Percentiles rank a stretch among this genome's conserved stretches.
phyloP scores from a whole-genome alignment of 2,888 invertebrate genomes.

The Tridacna crocea region DNA sequence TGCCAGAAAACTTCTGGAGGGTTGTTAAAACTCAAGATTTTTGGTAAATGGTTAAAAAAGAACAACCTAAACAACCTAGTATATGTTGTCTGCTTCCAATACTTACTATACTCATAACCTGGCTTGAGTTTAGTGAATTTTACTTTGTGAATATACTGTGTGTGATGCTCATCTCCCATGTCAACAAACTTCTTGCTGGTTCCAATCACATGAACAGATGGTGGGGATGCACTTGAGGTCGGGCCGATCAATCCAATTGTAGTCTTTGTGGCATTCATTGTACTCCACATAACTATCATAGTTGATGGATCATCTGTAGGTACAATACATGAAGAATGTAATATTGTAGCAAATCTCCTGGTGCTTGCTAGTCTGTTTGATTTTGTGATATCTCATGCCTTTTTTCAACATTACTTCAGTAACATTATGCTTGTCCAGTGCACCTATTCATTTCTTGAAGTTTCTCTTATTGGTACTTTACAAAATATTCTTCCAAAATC shows the following conservation, averaged over 20 bases:
- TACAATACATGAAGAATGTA: neutral
- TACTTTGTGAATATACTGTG: constrained; percentile 80
- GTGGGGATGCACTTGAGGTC: constrained; percentile 7
- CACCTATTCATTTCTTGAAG: no score
- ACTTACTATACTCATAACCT: constrained; percentile 77
- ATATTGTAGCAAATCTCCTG: neutral
- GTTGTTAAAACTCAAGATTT: no score
- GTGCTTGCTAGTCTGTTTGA: neutral
- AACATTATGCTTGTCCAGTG: no score
- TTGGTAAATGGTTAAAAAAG: no score
- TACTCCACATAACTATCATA: constrained; percentile 81
- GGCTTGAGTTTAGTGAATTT: constrained; percentile 71
- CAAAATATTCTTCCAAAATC: no score
- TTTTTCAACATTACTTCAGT: no score
- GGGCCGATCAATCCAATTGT: constrained; percentile 71
- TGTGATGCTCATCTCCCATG: constrained; percentile 72
- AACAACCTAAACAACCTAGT: no score
- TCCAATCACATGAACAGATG: constrained; percentile 64
- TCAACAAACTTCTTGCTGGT: constrained; percentile 77
- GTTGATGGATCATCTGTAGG: constrained; percentile 66
- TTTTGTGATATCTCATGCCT: neutral
- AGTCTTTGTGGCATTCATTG: constrained; percentile 68
- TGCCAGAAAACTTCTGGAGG: no score
- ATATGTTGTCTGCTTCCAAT: neutral
- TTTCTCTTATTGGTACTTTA: no score